A percentile compares a stretch with the other conserved stretches of the same genome.
Evolutionary conservation across 1,140 invertebrate genomes (phyloP).

Genomic region (Trichonephila inaurata): DNA sequence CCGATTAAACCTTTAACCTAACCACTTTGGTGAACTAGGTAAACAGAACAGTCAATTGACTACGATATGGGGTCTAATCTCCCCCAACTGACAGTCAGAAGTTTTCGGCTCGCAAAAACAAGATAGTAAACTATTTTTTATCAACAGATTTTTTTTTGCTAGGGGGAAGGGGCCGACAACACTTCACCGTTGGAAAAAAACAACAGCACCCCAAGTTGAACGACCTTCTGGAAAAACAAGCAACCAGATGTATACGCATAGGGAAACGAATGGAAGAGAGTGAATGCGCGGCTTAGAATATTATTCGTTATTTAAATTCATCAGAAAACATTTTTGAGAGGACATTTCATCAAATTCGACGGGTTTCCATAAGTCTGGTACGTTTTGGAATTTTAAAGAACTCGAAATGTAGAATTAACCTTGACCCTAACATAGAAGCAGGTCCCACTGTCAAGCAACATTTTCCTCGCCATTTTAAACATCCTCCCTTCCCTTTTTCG

Average conservation of each 20-base stretch:
- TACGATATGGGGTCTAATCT: conserved; percentile 30
- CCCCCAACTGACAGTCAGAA: not conserved
- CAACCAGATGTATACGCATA: conserved; percentile 17
- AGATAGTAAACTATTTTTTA: conserved; percentile 58
- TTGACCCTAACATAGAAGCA: conserved; percentile 51
- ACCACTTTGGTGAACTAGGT: conserved; percentile 11
- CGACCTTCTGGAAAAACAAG: conserved; percentile 64
- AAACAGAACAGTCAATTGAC: conserved; percentile 20
- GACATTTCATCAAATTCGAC: not conserved
- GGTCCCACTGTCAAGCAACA: conserved; percentile 44
- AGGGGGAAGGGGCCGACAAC: not conserved
- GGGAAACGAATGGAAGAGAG: not conserved
- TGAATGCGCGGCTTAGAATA: not conserved
- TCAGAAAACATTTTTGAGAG: not conserved
- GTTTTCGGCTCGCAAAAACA: conserved; percentile 54
- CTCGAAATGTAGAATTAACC: conserved; percentile 17
- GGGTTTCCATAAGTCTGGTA: not conserved
- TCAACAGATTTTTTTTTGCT: not conserved
- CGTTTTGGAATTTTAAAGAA: not conserved
- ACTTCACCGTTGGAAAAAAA: conserved; percentile 40
- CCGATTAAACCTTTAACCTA: conserved; percentile 13
- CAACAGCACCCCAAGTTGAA: conserved; percentile 58
- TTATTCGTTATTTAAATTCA: not conserved
- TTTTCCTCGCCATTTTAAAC: not conserved
- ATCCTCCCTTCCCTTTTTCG: not conserved